These are phyloP conservation scores for Sebastes reedi DNA, from an alignment of 2,797 vertebrate genomes.

Conservation along the genomic window DNA sequence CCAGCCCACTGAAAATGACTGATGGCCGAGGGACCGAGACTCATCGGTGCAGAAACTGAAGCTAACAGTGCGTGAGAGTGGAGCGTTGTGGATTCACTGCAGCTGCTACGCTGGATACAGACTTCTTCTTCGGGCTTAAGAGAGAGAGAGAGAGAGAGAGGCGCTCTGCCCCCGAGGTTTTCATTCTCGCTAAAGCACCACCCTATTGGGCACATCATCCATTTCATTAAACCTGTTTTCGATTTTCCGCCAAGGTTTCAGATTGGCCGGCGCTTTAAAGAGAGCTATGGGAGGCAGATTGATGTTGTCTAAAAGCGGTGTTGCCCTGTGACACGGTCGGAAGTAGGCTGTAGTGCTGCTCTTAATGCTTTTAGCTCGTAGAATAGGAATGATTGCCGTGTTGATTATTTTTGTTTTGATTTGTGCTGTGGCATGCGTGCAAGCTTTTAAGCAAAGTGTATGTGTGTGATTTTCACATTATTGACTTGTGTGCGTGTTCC, in stretches of 20 bases:
- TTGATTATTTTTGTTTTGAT: conserved; percentile 25
- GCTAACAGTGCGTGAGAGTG: conserved; percentile 71
- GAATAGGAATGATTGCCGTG: conserved; percentile 38
- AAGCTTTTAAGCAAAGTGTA: not conserved
- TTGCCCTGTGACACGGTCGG: conserved; percentile 29
- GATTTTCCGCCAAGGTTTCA: conserved; percentile 63
- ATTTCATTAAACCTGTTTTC: conserved; percentile 75
- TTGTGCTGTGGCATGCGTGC: conserved; percentile 49
- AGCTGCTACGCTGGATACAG: conserved; percentile 27
- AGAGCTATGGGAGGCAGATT: conserved; percentile 57
- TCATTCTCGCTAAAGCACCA: conserved; percentile 51
- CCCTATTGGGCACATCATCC: conserved; percentile 70
- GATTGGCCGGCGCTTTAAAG: conserved; percentile 58
- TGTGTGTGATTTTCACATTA: not conserved
- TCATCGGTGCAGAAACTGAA: conserved; percentile 60
- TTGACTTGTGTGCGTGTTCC: conserved; percentile 64
- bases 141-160: not conserved
- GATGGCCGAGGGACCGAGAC: conserved; percentile 57
- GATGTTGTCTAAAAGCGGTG: conserved; percentile 56
- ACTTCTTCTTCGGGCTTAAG: conserved; percentile 25
- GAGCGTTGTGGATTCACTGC: conserved; percentile 40
- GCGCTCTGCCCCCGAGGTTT: conserved; percentile 41
- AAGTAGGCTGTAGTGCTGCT: conserved; percentile 32
- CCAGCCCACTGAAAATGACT: conserved; percentile 55
- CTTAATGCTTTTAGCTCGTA: conserved; percentile 41